Evolutionary conservation across 2,113 vertebrate species (phyloP), one percentile per base, ranked within the genome.

Genomic region (Sinocyclocheilus maitianheensis): DNA sequence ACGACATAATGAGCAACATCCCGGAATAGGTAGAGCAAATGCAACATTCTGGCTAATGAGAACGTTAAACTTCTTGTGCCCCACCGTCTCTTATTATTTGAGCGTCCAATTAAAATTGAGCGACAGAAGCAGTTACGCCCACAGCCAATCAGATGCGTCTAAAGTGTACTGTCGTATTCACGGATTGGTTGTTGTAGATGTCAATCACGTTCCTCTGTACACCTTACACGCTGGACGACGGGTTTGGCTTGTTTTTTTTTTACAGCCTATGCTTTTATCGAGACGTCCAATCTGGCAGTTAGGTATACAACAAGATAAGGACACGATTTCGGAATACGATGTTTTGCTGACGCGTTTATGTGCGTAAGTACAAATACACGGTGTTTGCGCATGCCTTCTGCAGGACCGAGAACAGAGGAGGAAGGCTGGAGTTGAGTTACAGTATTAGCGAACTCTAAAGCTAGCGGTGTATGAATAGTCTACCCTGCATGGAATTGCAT

Each of bases 301-400:
- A 26, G 55, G 79, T 43, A 24, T 18, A 46, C n/a, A 11, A 13
- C 40, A 63, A 24, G 18, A 71, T 51, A 69, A 40, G 84, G 90
- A 91, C 91, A 91, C 90, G 92, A 92, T 87, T 87, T 30, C 83
- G 83, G 71, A 89, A 88, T 87, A 87, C 55, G 40, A 74, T 90
- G 78, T 79, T 40, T 89, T 91, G 90, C 88, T 90, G 72, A 48
- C 6, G 48, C 26, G 40, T 46, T 30, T 81, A 26, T 26, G 7
- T 26, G 11, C 24, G 43, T 24, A 48, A 1, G 18, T 7, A 65
- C 22, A 20, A 24, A 16, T 11, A 48, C 8, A 6, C 7, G 16
- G 37, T 24, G 77, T 48, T 3, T 48, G n/a, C 37, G 40, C 13
- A n/a, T 16, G 60, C 40, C 24, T 43, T 14, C 22, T 18, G 60